A percentile compares a stretch with the other conserved stretches of the same genome.
Conservation (phyloP, 2,888 invertebrate genomes). For the Lasioglossum figueresi region DNA sequence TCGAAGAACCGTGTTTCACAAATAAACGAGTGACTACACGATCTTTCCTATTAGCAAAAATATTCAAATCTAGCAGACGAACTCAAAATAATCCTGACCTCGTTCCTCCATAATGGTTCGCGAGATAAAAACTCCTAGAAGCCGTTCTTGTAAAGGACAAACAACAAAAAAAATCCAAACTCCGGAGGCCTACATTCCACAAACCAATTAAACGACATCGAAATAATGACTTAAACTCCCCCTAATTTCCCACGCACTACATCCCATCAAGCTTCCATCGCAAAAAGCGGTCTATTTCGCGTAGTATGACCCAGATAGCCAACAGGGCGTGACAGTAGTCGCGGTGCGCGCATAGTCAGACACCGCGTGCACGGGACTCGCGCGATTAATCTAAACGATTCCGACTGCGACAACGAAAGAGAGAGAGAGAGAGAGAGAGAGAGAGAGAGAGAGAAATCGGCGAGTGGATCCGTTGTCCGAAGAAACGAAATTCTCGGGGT, state of each 20-base stretch:
- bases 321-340: neutral
- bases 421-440: neutral
- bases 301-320: neutral
- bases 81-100: neutral
- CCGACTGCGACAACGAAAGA: neutral
- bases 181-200: neutral
- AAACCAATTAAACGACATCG: neutral
- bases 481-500: neutral
- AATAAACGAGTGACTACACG: neutral
- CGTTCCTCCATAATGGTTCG: neutral
- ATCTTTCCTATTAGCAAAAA: too few species aligned
- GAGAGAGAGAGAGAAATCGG: neutral
- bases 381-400: constrained; percentile 1
- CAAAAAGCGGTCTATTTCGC: neutral
- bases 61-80: neutral
- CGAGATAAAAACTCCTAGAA: neutral
- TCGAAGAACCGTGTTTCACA: neutral
- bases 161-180: neutral
- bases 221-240: neutral
- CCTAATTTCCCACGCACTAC: neutral
- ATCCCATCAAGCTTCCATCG: neutral
- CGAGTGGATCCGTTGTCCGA: neutral
- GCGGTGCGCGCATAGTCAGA: neutral
- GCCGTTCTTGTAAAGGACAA: neutral
- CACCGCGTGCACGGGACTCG: neutral